A percentile compares a stretch with the other conserved stretches of the same genome.
Evolutionary conservation across 2,797 vertebrate genomes (phyloP).

Genomic region (Chelonia mydas): DNA sequence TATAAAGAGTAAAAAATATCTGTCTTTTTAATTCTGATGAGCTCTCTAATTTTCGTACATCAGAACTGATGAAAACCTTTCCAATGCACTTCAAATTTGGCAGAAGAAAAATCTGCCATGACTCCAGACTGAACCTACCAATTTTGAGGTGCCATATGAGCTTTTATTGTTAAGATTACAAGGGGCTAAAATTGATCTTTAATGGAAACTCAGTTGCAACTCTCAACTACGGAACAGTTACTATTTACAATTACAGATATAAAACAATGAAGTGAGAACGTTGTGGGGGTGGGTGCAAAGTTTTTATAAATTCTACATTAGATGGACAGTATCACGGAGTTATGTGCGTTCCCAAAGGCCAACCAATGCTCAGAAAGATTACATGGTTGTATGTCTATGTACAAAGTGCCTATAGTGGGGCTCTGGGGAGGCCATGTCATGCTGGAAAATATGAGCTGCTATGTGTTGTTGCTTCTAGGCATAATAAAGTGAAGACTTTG

Average conservation of each 20-base stretch:
- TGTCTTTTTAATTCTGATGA: not conserved
- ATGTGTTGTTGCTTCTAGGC: fast-evolving
- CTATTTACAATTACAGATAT: not conserved
- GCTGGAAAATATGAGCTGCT: not conserved
- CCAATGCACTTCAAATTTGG: not conserved
- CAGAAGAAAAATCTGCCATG: fast-evolving
- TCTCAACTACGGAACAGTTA: not conserved
- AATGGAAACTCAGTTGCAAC: not conserved
- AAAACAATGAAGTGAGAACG: not conserved
- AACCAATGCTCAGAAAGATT: not conserved
- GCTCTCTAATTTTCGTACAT: not conserved
- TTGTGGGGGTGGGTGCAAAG: not conserved
- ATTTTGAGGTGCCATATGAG: not conserved
- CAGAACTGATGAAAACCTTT: not conserved
- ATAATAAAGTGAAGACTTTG: not conserved
- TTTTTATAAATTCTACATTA: not conserved
- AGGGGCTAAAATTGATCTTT: not conserved
- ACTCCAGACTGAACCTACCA: not conserved
- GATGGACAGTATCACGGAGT: not conserved
- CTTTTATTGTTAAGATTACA: not conserved
- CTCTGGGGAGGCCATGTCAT: not conserved
- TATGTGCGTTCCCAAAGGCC: not conserved
- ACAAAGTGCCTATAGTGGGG: not conserved
- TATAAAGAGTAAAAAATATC: not conserved
- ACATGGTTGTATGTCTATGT: not conserved